These are phyloP conservation scores for Eira barbara DNA, from an alignment of 2,113 vertebrate genomes.

Conservation along the genomic window DNA sequence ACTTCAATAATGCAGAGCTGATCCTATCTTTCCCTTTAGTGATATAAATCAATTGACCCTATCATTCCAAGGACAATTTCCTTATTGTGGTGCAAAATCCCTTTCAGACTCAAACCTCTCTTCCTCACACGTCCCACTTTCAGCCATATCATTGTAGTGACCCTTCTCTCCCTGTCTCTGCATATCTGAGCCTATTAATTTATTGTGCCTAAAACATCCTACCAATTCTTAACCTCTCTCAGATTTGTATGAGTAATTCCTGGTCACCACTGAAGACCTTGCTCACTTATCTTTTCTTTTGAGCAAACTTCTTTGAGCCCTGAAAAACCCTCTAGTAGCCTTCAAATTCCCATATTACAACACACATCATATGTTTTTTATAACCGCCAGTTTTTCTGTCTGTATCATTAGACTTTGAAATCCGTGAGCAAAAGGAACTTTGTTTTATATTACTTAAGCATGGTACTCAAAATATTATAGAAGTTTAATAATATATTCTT, in stretches of 20 bases:
- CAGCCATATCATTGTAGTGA: not conserved
- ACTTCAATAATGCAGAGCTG: not conserved
- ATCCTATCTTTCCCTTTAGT: constrained; percentile 1
- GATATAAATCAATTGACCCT: constrained; percentile 19
- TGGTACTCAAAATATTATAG: not conserved
- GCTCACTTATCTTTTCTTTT: not conserved
- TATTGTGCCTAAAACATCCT: not conserved
- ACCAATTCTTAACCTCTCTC: not conserved
- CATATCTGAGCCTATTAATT: not conserved
- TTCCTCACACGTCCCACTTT: not conserved
- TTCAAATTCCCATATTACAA: not conserved
- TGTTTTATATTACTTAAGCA: not conserved
- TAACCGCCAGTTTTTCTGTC: not conserved
- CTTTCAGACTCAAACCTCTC: not conserved
- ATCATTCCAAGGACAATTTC: not conserved
- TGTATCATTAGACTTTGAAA: not conserved
- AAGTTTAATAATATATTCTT: not conserved
- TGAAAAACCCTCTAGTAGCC: not conserved
- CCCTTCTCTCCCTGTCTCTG: not conserved
- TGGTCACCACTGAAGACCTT: not conserved
- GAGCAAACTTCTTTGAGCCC: not conserved
- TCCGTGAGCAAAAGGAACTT: not conserved
- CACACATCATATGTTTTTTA: not conserved
- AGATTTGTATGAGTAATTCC: not conserved
- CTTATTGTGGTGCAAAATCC: not conserved